Evolutionary conservation across 2,888 invertebrate genomes (phyloP).

Genomic region (Danaus chrysippus): DNA sequence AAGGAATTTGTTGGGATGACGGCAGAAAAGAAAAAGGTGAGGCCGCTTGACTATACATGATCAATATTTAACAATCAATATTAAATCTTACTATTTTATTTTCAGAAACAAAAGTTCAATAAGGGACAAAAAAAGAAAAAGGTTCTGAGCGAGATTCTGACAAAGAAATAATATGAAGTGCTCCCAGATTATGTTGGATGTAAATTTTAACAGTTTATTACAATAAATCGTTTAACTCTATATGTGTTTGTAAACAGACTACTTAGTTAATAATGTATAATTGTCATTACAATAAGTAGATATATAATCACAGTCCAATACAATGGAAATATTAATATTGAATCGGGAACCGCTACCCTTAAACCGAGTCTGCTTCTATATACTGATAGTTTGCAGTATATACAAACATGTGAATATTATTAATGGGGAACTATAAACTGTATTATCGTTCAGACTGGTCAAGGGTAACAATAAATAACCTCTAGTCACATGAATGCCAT

Average conservation of each 20-base stretch:
- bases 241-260: constrained; percentile 16
- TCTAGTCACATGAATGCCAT: constrained; percentile 67
- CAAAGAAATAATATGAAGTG: constrained; percentile 41
- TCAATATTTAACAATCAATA: too few species aligned
- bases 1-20: constrained; percentile 78
- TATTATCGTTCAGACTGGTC: constrained; percentile 33
- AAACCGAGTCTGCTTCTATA: too few species aligned
- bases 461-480: constrained; percentile 78
- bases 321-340: too few species aligned
- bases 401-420: too few species aligned
- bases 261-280: constrained; percentile 76
- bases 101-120: constrained; percentile 72
- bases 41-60: neutral
- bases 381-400: too few species aligned
- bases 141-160: constrained; percentile 75
- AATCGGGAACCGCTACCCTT: too few species aligned
- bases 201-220: constrained; percentile 26
- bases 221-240: constrained; percentile 27
- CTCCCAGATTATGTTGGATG: constrained; percentile 16
- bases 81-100: constrained; percentile 27
- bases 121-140: constrained; percentile 76
- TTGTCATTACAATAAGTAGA: constrained; percentile 72
- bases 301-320: too few species aligned
- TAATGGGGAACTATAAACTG: too few species aligned
- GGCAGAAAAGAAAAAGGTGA: constrained; percentile 65